Conservation (phyloP, 2,888 invertebrate species). For the Epirrhoe alternata region DNA sequence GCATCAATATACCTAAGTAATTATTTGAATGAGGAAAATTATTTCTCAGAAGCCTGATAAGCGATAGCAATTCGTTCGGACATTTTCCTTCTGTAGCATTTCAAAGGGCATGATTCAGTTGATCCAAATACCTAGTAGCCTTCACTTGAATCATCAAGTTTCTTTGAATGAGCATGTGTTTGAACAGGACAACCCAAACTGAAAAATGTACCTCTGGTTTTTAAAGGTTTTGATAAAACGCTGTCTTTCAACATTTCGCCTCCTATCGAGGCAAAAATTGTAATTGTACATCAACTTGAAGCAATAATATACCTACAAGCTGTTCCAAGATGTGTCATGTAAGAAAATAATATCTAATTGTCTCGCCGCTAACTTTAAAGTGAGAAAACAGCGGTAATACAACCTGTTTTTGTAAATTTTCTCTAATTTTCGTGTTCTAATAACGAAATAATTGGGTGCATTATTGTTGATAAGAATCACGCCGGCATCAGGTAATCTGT, state of each 20-base stretch:
- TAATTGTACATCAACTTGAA: too few species aligned
- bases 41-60: background rate
- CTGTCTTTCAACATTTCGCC: too few species aligned
- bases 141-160: too few species aligned
- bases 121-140: background rate
- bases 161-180: too few species aligned
- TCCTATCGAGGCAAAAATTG: too few species aligned
- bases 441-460: conserved; percentile 35
- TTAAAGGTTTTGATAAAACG: too few species aligned
- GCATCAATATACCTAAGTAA: background rate
- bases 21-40: background rate
- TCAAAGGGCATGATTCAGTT: background rate
- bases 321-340: background rate
- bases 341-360: conserved; percentile 3
- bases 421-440: conserved; percentile 34
- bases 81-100: background rate
- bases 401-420: conserved; percentile 23
- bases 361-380: conserved; percentile 28
- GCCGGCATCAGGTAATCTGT: conserved; percentile 30
- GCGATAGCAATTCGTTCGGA: background rate
- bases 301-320: background rate
- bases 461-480: conserved; percentile 38
- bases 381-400: conserved; percentile 39
- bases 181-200: too few species aligned
- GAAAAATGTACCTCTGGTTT: too few species aligned